Conservation (phyloP, 2,113 vertebrate species). For the Mustela nigripes region DNA sequence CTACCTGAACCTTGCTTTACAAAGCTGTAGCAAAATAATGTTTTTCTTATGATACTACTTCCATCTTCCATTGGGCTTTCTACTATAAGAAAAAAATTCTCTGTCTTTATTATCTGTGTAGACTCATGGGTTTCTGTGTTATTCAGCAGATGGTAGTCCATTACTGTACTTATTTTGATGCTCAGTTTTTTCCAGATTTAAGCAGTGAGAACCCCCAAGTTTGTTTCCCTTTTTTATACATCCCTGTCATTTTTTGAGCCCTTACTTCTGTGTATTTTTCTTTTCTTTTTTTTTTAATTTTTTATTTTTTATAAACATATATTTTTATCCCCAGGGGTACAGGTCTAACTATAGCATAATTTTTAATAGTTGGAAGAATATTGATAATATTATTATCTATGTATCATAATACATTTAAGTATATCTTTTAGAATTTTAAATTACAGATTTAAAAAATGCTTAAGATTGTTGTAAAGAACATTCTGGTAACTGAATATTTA, state of each 20-base stretch:
- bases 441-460: not conserved
- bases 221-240: not conserved
- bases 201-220: not conserved
- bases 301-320: too few relatives aligned
- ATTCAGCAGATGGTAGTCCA: conserved; percentile 9
- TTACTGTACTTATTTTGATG: conserved; percentile 24
- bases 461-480: not conserved
- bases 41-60: not conserved
- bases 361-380: conserved; percentile 53
- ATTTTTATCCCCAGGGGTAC: too few relatives aligned
- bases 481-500: conserved; percentile 32
- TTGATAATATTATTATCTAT: not conserved
- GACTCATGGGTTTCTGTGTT: not conserved
- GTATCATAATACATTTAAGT: not conserved
- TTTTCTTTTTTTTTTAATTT: too few relatives aligned
- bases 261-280: conserved; percentile 1
- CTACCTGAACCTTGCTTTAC: not conserved
- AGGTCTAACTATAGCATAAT: not conserved
- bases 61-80: not conserved
- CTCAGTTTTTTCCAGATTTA: not conserved
- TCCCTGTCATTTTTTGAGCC: not conserved
- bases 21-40: not conserved
- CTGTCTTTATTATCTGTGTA: not conserved
- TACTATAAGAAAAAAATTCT: not conserved
- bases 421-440: conserved; percentile 28